Evolutionary conservation across 2,113 vertebrate species (phyloP).

Genomic region (Egretta garzetta): DNA sequence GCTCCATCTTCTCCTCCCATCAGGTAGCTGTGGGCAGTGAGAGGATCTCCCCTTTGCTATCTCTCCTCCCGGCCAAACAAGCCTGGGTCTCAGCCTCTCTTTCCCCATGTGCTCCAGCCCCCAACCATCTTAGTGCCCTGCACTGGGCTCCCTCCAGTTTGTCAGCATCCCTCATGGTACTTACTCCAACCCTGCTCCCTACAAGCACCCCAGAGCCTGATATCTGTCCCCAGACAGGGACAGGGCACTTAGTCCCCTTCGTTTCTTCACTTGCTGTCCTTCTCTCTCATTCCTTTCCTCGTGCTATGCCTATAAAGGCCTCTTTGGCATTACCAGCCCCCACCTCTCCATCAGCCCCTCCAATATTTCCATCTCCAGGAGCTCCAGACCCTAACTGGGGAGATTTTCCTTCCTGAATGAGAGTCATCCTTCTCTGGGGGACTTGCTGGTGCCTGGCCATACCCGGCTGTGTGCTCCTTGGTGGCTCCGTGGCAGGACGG

Average conservation of each 20-base stretch:
- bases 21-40: background rate
- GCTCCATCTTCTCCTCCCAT: background rate
- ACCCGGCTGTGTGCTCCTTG: background rate
- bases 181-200: background rate
- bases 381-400: background rate
- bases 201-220: background rate
- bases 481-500: background rate
- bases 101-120: background rate
- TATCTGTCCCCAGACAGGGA: background rate
- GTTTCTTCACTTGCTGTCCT: background rate
- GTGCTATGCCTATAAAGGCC: background rate
- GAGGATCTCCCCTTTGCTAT: background rate
- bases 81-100: background rate
- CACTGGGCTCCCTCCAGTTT: background rate
- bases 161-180: background rate
- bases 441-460: background rate
- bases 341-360: slow-evolving; percentile 54
- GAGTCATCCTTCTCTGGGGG: background rate
- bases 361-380: background rate
- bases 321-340: background rate
- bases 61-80: background rate
- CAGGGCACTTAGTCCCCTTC: background rate
- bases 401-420: background rate
- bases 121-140: background rate
- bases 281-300: background rate